Evolutionary conservation across 2,113 vertebrate species (phyloP).

Genomic region (Perca schrenkii): DNA sequence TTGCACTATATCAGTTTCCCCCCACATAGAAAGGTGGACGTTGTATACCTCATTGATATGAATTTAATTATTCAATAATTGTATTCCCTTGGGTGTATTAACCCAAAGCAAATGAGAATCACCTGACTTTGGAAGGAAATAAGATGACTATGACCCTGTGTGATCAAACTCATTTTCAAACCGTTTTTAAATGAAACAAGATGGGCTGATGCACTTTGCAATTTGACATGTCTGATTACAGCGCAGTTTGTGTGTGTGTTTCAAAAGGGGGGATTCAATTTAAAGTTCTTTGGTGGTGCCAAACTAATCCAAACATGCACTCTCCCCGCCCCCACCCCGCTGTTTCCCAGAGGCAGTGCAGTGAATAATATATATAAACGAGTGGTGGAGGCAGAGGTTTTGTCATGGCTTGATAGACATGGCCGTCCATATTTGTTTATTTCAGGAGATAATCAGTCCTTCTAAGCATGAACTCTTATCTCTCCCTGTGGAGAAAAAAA

Average conservation of each 20-base stretch:
- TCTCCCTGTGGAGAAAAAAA: conserved; percentile 51
- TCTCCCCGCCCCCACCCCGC: neutral
- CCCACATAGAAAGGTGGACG: conserved; percentile 25
- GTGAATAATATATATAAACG: conserved; percentile 38
- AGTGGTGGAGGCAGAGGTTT: conserved; percentile 46
- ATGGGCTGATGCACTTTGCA: conserved; percentile 51
- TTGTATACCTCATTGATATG: conserved; percentile 38
- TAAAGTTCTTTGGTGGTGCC: conserved; percentile 39
- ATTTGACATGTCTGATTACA: conserved; percentile 34
- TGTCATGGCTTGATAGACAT: conserved; percentile 76
- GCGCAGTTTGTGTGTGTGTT: neutral
- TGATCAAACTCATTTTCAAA: conserved; percentile 47
- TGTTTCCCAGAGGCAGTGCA: neutral
- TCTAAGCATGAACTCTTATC: conserved; percentile 80
- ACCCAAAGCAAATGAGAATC: conserved; percentile 49
- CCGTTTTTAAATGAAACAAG: conserved; percentile 50
- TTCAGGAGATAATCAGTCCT: conserved; percentile 80
- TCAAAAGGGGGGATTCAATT: conserved; percentile 50
- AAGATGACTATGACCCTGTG: conserved; percentile 19
- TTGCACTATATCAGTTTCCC: conserved; percentile 9
- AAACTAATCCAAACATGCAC: conserved; percentile 46
- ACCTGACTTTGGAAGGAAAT: conserved; percentile 37
- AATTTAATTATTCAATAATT: conserved; percentile 60
- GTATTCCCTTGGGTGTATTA: conserved; percentile 45
- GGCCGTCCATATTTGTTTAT: conserved; percentile 82